These are phyloP conservation scores for Chelon auratus DNA, from an alignment of 2,797 vertebrate genomes.

Conservation along the genomic window DNA sequence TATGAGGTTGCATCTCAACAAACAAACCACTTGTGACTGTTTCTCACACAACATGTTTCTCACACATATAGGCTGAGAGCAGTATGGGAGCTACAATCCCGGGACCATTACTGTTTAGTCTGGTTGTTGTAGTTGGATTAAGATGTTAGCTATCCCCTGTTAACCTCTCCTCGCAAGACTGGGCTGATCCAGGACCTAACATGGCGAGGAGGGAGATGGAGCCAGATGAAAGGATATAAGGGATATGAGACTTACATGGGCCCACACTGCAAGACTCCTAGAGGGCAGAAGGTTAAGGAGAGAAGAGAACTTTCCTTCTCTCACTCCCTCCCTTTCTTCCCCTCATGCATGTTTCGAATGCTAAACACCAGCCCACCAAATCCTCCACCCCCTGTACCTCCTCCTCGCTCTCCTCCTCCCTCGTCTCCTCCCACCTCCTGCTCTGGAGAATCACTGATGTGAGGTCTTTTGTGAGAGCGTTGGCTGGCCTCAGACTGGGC, in stretches of 20 bases:
- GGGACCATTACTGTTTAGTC: constrained; percentile 65
- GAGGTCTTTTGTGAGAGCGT: constrained; percentile 75
- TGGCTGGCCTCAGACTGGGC: constrained; percentile 70
- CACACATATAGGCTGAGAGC: constrained; percentile 47
- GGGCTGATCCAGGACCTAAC: constrained; percentile 53
- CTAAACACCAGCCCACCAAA: constrained; percentile 60
- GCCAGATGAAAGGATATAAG: constrained; percentile 64
- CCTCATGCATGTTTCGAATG: constrained; percentile 62
- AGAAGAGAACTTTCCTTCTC: constrained; percentile 48
- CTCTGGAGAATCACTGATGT: constrained; percentile 77
- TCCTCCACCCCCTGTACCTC: constrained; percentile 53
- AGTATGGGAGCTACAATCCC: constrained; percentile 39
- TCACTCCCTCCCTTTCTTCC: constrained; percentile 17
- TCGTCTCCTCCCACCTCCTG: constrained; percentile 54
- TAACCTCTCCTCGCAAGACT: constrained; percentile 69
- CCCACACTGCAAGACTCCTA: constrained; percentile 42
- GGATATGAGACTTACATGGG: constrained; percentile 45
- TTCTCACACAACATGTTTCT: constrained; percentile 29
- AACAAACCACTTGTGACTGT: constrained; percentile 49
- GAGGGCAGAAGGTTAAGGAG: constrained; percentile 67
- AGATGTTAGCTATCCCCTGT: constrained; percentile 76
- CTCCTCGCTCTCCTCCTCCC: constrained; percentile 52
- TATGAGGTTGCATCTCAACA: constrained; percentile 45
- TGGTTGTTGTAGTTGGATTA: constrained; percentile 85
- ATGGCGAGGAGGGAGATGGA: constrained; percentile 48